Conservation (phyloP, 2,888 invertebrate species). For the Agrotis exclamationis region DNA sequence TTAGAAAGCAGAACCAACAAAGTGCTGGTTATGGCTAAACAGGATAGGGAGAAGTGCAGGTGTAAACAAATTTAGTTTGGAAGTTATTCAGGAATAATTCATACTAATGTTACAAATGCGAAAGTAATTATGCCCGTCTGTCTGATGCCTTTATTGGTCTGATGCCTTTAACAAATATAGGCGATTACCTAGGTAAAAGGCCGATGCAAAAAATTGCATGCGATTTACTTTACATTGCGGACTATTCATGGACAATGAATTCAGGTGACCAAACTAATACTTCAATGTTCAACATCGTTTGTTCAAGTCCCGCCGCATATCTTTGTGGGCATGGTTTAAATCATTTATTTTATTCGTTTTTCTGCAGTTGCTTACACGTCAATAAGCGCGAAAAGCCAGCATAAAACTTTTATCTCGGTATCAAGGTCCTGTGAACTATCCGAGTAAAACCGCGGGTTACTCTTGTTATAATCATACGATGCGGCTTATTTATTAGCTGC, state of each 20-base stretch:
- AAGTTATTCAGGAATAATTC: constrained; percentile 14
- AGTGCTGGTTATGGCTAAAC: constrained; percentile 9
- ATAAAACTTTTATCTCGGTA: too few species aligned
- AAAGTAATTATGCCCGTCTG: background rate
- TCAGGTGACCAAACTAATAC: too few species aligned
- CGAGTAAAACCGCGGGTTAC: too few species aligned
- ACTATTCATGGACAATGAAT: too few species aligned
- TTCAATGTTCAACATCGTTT: too few species aligned
- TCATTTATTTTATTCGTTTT: background rate
- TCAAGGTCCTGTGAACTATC: too few species aligned
- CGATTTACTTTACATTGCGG: too few species aligned
- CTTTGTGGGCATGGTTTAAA: too few species aligned
- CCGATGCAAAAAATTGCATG: too few species aligned
- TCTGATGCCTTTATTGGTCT: background rate
- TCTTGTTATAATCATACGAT: constrained; percentile 7
- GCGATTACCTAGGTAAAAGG: background rate
- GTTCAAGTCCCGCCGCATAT: too few species aligned
- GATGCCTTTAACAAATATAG: background rate
- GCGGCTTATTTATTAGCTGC: constrained; percentile 23
- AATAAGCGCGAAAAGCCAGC: background rate
- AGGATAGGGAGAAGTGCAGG: constrained; percentile 44
- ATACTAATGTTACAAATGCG: background rate
- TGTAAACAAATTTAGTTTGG: constrained; percentile 21
- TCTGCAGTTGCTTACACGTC: background rate
- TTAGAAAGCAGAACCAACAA: constrained; percentile 50